These are phyloP conservation scores for Helleia helle DNA, from an alignment of 2,888 invertebrate species.

Conservation along the genomic window DNA sequence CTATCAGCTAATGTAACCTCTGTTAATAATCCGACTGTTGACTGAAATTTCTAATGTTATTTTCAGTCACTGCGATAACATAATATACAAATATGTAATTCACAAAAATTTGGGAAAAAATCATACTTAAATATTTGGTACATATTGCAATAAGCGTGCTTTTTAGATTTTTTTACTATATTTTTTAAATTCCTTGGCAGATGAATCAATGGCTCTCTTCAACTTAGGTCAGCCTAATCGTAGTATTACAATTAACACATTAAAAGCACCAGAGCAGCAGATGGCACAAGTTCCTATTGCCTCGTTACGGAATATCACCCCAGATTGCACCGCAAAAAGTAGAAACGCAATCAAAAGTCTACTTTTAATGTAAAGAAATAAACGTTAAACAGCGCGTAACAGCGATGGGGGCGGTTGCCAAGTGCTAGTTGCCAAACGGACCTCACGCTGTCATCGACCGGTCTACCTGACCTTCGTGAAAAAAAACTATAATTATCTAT, in stretches of 20 bases:
- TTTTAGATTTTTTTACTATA: no score
- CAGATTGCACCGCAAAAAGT: slow-evolving; percentile 12
- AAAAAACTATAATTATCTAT: slow-evolving; percentile 1
- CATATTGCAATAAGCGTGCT: no score
- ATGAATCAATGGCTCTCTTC: no score
- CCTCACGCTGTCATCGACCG: slow-evolving; percentile 19
- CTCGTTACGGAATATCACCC: neutral
- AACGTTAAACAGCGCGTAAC: slow-evolving; percentile 26
- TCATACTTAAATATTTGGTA: no score
- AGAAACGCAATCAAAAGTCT: slow-evolving; percentile 20
- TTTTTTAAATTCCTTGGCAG: no score
- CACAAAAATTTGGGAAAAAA: no score
- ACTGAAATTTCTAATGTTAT: no score
- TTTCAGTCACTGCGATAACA: no score
- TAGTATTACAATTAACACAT: slow-evolving; percentile 2
- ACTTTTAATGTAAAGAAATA: slow-evolving; percentile 27
- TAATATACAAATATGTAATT: no score
- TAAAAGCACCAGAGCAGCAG: neutral
- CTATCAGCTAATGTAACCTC: no score
- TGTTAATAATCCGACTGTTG: no score
- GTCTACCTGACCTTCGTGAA: slow-evolving; percentile 15
- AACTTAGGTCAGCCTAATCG: no score
- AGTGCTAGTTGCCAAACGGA: slow-evolving; percentile 16
- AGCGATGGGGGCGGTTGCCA: slow-evolving; percentile 16
- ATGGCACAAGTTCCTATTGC: neutral